Conservation (phyloP, 2,797 vertebrate species). For the Pygocentrus nattereri region DNA sequence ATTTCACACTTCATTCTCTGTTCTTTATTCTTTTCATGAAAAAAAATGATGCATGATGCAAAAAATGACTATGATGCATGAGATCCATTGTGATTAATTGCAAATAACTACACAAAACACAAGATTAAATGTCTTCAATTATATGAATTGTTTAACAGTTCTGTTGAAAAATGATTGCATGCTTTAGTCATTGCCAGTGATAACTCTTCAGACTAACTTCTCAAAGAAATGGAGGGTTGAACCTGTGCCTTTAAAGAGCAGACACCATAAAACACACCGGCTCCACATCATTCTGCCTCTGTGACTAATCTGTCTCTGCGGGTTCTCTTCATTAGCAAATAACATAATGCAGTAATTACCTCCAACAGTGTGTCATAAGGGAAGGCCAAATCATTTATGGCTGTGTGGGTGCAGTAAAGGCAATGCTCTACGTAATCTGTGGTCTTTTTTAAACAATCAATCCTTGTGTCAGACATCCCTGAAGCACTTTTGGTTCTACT, state of each 20-base stretch:
- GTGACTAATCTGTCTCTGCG: background rate
- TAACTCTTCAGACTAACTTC: no score
- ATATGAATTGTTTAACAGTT: no score
- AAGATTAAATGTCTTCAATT: no score
- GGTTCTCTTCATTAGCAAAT: background rate
- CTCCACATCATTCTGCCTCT: background rate
- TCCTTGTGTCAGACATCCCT: background rate
- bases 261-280: background rate
- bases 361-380: background rate
- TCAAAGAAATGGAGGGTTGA: background rate
- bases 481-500: background rate
- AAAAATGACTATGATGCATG: no score
- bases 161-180: no score
- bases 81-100: no score
- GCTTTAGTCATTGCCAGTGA: no score
- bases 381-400: background rate
- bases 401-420: background rate
- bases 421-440: background rate
- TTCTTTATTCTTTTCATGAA: no score
- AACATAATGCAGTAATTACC: slow-evolving; percentile 1
- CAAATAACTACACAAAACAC: no score
- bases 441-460: background rate
- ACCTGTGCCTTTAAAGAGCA: background rate
- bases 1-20: no score
- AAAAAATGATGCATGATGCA: no score